Conservation (phyloP, 2,888 invertebrate genomes). For the Pelosia muscerda region DNA sequence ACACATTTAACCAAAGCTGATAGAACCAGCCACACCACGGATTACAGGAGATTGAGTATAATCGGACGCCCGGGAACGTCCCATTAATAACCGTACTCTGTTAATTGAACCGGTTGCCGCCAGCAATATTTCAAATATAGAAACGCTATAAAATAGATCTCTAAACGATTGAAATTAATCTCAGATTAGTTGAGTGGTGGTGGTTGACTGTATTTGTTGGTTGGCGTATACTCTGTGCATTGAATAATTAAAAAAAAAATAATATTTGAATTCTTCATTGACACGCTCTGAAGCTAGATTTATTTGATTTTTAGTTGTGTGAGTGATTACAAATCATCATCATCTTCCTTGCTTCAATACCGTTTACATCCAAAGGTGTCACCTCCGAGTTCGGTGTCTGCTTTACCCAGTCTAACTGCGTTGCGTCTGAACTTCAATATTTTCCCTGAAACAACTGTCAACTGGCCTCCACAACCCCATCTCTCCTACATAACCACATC, state of each 20-base stretch:
- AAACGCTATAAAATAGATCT: constrained; percentile 60
- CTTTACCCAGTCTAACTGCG: no score
- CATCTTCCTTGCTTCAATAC: no score
- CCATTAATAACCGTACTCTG: constrained; percentile 82
- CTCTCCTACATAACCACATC: no score
- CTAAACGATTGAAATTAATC: constrained; percentile 53
- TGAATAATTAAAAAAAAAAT: no score
- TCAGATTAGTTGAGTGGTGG: constrained; percentile 45
- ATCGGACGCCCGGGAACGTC: constrained; percentile 77
- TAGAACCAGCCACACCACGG: constrained; percentile 64
- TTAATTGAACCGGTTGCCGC: constrained; percentile 81
- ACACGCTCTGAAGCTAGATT: neutral
- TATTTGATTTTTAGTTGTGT: neutral
- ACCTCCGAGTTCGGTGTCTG: no score
- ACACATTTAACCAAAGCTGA: constrained; percentile 40
- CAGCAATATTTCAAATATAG: constrained; percentile 79
- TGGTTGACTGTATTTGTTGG: constrained; percentile 21
- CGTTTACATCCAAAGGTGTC: no score
- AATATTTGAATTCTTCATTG: constrained; percentile 3
- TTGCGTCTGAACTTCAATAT: no score
- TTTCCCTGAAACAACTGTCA: no score
- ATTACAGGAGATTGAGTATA: constrained; percentile 84
- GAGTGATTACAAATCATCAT: no score
- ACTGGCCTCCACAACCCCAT: no score
- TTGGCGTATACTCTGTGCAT: constrained; percentile 21